Evolutionary conservation across 2,113 vertebrate species (phyloP).

Genomic region (Cyanoliseus patagonus): DNA sequence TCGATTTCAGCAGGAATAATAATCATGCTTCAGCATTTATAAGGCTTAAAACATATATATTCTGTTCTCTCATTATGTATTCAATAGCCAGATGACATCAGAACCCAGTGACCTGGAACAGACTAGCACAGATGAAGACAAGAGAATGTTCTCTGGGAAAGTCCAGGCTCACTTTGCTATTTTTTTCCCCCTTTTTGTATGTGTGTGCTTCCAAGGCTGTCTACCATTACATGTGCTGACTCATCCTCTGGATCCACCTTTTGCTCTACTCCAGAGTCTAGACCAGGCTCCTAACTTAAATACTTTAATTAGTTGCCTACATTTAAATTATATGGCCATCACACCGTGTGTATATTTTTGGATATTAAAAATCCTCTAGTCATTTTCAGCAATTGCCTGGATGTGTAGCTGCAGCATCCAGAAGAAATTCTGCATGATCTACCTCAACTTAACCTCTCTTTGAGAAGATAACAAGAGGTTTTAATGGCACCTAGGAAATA

Average conservation of each 20-base stretch:
- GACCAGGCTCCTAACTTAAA: background rate
- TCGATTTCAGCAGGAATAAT: background rate
- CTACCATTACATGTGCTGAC: background rate
- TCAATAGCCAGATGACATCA: background rate
- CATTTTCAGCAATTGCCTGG: background rate
- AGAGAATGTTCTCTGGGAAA: background rate
- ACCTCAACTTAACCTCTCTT: background rate
- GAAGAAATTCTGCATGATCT: background rate
- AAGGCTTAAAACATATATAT: conserved; percentile 12
- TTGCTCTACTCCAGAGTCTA: background rate
- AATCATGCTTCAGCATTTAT: conserved; percentile 4
- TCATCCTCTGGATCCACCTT: background rate
- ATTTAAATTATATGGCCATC: background rate
- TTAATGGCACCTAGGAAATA: background rate
- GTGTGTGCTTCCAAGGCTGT: background rate
- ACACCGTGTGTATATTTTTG: fast-evolving
- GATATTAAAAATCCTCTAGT: background rate
- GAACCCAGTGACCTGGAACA: background rate
- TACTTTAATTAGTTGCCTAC: background rate
- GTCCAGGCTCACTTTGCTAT: background rate
- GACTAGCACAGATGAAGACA: background rate
- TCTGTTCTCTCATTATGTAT: background rate
- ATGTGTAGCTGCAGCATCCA: background rate
- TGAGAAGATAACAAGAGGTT: background rate
- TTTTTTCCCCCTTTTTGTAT: background rate